Evolutionary conservation across 1,140 invertebrate species (phyloP).

Genomic region (Araneus ventricosus): DNA sequence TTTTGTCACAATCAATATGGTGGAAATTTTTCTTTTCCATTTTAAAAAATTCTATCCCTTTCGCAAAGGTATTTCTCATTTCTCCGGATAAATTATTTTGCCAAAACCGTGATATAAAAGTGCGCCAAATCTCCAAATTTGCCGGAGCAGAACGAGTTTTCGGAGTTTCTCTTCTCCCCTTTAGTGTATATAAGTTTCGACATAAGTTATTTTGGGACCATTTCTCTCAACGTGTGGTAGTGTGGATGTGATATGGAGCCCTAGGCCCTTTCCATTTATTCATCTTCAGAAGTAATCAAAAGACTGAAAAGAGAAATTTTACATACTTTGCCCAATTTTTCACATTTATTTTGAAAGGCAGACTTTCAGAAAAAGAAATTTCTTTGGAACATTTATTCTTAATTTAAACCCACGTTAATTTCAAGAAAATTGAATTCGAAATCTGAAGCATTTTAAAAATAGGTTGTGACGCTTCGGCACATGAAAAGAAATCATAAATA

Average conservation of each 20-base stretch:
- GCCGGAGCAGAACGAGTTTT: not conserved
- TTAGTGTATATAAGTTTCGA: not conserved
- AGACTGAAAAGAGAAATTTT: not conserved
- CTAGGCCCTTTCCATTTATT: not conserved
- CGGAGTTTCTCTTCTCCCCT: not conserved
- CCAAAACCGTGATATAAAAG: constrained; percentile 35
- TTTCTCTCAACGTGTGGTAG: not conserved
- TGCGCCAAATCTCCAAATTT: constrained; percentile 41
- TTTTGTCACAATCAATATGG: constrained; percentile 69
- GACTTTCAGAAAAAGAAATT: not conserved
- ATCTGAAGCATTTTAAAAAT: not conserved
- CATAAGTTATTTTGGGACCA: constrained; percentile 36
- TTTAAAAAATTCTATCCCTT: not conserved
- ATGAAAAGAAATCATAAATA: no score
- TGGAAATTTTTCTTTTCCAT: constrained; percentile 31
- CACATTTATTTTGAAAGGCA: not conserved
- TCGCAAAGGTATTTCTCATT: constrained; percentile 59
- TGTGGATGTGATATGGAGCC: constrained; percentile 16
- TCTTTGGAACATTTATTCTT: no score
- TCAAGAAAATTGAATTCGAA: no score
- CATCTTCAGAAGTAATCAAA: constrained; percentile 16
- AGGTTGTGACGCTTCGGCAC: no score
- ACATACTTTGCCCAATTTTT: not conserved
- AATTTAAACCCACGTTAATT: no score
- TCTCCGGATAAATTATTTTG: constrained; percentile 52